Percentiles rank a stretch among this genome's conserved stretches.
These are phyloP conservation scores for Dasyprocta punctata DNA, from an alignment of 2,113 vertebrate genomes.

Conservation along the genomic window DNA sequence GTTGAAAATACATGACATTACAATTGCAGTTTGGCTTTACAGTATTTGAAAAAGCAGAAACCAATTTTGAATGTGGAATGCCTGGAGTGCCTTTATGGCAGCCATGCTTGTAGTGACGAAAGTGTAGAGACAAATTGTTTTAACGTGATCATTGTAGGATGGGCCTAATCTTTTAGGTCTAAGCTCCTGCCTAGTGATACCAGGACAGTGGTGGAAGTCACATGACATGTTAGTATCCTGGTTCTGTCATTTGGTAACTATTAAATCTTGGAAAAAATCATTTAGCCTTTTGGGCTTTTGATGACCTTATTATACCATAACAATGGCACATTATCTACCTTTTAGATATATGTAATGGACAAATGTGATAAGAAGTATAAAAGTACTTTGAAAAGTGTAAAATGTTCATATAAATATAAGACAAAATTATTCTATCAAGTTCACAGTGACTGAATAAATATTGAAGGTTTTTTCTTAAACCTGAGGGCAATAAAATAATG, in stretches of 20 bases:
- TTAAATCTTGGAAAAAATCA: neutral
- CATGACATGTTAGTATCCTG: neutral
- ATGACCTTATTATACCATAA: neutral
- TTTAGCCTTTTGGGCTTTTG: neutral
- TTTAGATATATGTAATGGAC: neutral
- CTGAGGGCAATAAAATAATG: neutral
- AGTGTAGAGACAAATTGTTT: neutral
- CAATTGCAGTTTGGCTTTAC: neutral
- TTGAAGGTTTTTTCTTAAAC: neutral
- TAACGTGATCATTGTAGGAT: neutral
- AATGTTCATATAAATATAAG: too few species aligned
- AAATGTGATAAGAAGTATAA: neutral
- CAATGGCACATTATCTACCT: neutral
- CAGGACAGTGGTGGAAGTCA: neutral
- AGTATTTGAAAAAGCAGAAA: neutral
- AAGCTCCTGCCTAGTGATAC: neutral
- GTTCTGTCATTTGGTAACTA: neutral
- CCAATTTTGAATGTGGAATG: neutral
- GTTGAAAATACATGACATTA: neutral
- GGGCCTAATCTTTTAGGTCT: neutral
- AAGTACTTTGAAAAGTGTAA: neutral
- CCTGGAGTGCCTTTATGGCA: neutral
- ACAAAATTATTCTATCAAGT: too few species aligned
- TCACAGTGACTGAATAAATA: neutral
- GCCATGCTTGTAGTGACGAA: neutral